Evolutionary conservation across 1,140 invertebrate genomes (phyloP), one percentile per base, ranked within the genome.

Genomic region (Portunus trituberculatus): DNA sequence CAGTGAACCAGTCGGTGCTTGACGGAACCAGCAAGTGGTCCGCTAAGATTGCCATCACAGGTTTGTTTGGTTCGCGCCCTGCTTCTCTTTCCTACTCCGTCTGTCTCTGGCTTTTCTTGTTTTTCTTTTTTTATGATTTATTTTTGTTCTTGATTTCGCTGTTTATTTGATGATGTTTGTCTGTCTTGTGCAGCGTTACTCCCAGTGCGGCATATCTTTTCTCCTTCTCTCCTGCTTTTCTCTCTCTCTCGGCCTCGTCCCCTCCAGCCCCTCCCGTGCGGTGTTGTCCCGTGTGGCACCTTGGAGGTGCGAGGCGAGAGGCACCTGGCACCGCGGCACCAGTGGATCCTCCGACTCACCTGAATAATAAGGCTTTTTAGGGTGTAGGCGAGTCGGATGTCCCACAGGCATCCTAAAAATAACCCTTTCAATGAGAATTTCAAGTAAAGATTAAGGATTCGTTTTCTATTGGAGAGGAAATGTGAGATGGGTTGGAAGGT

Each of bases 1-100:
- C 99, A 82, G 99, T 99, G 96, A 99, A 99, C 98, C 99, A 99
- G 97, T 99, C 98, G 96, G 99, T 99, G 96, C 98, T 99, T 97
- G 99, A 99, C 97, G 99, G 99, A 96, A 99, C 99, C 92, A 99
- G 99, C 97, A 99, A 99, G 98, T 99, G 99, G 99, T 99, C 99
- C 97, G 99, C 99, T 96, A 99, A 99, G 98, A 99, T 99, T 97
- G 99, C 99, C 97, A 99, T 99, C 97, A 99, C 99, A 99, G 99
- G 99, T 99, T 99, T 98, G 98, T 98, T 96, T 96, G 84, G 59
- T 76, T 94, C 91, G 89, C 31, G 59, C 94, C 91, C 93, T 88
- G 45, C 91, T 91, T 32, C 83, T 46, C 82, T 83, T 89, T n/a
- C 83, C 25, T 67, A 48, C 91, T 87, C 59, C 48, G 31, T 94